Evolutionary conservation across 2,888 invertebrate genomes (phyloP), one percentile per base, ranked within the genome.

Genomic region (Mesorhabditis spiculigera): DNA sequence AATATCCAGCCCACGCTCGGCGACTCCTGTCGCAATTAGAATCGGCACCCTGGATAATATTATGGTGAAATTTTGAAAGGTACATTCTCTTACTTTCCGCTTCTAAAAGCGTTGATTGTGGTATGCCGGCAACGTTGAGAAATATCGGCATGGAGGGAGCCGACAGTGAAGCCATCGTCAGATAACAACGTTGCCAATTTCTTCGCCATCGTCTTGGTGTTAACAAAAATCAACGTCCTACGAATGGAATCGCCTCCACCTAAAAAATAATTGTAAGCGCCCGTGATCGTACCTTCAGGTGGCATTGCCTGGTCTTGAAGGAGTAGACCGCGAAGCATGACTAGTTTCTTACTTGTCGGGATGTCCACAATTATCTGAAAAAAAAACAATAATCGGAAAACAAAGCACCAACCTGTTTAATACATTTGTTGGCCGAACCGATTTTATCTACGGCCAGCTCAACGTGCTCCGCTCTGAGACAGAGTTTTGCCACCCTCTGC

Each of bases 1-100:
- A 65, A 72, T 72, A 65, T 72, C 72, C 42, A 72, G 63, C 0
- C 96, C 96, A 68, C 95, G 89, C 0, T 95, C 93, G 0, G 95
- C 95, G 0, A 96, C 95, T 0, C 93, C 92, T 0, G 96, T 96
- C 0, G 95, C 95, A 1, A 97, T 93, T 3, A 97, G 72, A n/a
- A 72, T 50, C n/a, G 72, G 69, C 5, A 13, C 13, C 88, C 0
- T 28, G 28, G 28, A 28, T 28, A 28, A 28, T 28, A 28, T 28
- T 28, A 28, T 28, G 28, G 28, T 28, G 28, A 28, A 28, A 28
- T 28, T 1, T 28, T 28, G 28, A 28, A 28, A 28, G 28, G 28
- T 28, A 28, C 28, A 28, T 28, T 28, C 28, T 28, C 28, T 28
- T 28, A 28, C 28, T 28, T 93, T 42, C 70, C 70, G 5, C 10